Evolutionary conservation across 2,113 vertebrate genomes (phyloP), one percentile per base, ranked within the genome.

Genomic region (Xiphorhynchus elegans): DNA sequence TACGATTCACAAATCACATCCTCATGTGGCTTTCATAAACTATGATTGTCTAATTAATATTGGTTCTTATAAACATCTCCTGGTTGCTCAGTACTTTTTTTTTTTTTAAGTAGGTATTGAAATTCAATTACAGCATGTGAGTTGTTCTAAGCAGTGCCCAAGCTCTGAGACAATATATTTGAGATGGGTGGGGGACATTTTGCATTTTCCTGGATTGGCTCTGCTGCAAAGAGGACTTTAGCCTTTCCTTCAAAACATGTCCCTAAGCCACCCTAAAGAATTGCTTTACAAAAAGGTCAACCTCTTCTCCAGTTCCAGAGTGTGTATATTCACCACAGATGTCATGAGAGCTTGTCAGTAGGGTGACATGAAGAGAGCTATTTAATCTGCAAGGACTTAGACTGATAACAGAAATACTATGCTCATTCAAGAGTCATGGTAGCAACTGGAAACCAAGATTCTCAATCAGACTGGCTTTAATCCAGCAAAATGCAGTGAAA

Each of bases 21-120:
- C 77, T 95, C 89, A 58, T 91, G 81, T 80, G 95, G 89, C 88
- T 97, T 97, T 95, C 93, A 69, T 76, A 55, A 78, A 90, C 89
- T 84, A 85, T 85, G 44, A 84, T 79, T 96, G 90, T 86, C 95
- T 97, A 98, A 98, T 98, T 98, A 98, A 97, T 97, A 96, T 46
- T 84, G 47, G 37, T 91, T 78, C 63, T 78, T 96, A 93, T 76
- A 98, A 97, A 96, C 89, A 96, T 90, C 95, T 74, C 67, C 78
- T 84, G 18, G 50, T 74, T 93, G 72, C 70, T 88, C 96, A 96
- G 88, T 83, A 93, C 66, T 84, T 67, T 91, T 89, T 92, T 93
- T 63, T 74, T 63, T 91, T 92, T 89, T 95, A n/a, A 9, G 12
- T 93, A 94, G 87, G 49, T 83, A 78, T 76, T 96, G 82, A 97